Base-by-base conservation (phyloP, 2,113 vertebrate species). In the Chamaetylas fuelleborni region DNA sequence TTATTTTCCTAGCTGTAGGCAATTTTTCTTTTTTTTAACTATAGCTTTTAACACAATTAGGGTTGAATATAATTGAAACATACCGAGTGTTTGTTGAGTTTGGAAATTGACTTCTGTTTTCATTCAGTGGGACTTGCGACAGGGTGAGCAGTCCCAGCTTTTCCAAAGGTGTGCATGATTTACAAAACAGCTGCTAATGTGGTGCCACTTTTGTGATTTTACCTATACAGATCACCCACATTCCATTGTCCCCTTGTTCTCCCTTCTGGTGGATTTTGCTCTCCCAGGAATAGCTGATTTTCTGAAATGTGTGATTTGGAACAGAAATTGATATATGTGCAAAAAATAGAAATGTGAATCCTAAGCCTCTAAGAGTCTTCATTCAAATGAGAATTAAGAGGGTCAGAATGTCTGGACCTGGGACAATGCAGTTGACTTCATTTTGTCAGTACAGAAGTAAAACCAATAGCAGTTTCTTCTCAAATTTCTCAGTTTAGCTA, bases 391-490 rank as follows among this genome's bases (percentile, higher is more conserved):
- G 80, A 92, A 66, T 73, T 70, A 24, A 45, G 77, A 78, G 7
- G n/a, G 25, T 50, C 70, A 66, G 60, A 81, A 51, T 66, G 19
- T 42, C 65, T 84, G 29, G 45, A 67, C 16, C 34, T 53, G 28
- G 42, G 33, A 54, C 23, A 34, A 19, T 48, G 34, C 0, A 0
- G 13, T 56, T 14, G 9, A 6, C 7, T 78, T 83, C 0, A 33
- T 78, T 50, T 84, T 86, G 18, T 58, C 36, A 36, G n/a, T 66
- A 11, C 33, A 24, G 60, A 47, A 62, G 14, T 54, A 83, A 88
- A 92, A 57, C 14, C 28, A 57, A 73, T 81, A 38, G 26, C 0
- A 1, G 14, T 50, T 85, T 78, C 29, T 91, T 87, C 29, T 73
- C 31, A 26, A 72, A 28, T 18, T 61, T 19, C 42, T 71, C 11